Base-by-base conservation (phyloP, 2,888 invertebrate species). In the Oxycera nigricornis region DNA sequence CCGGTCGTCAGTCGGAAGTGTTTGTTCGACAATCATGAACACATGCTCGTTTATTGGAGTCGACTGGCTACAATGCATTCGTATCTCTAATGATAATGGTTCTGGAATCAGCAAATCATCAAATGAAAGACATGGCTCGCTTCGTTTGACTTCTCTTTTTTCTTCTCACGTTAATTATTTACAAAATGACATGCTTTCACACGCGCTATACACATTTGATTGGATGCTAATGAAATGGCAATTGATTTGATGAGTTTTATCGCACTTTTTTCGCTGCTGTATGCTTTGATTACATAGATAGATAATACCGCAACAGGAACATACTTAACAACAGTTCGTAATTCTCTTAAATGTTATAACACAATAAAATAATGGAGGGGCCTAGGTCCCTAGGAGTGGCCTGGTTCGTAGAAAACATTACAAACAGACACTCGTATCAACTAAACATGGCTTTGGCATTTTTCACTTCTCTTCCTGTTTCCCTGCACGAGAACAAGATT, bases 381-480 rank as follows among this genome's bases (percentile, higher is more conserved):
- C n/a, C n/a, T n/a, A n/a, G 46, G 39, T 35, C 50, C n/a, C 26
- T 31, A 22, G 4, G 30, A 55, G 52, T 14, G 35, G 7, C 68
- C 30, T 46, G 52, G 26, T 20, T 55, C 52, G 11, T 55, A 52
- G 9, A 20, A 55, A n/a, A 55, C 22, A 55, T 22, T 55, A 55
- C 22, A 55, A 39, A 55, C 17, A 55, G 55, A 20, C 17, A 55
- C 11, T 7, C 55, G 22, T 55, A 55, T 7, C 72, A 76, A 74
- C 76, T 76, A 76, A 74, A 55, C 74, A 76, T 76, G 76, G 74
- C 76, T 76, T 76, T 76, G 76, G 76, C 76, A 76, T 76, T 74
- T 74, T 59, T 73, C 31, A 62, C 30, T 62, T 62, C 62, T 65
- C 28, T 52, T 68, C 46, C 68, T 35, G 55, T 67, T 57, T 67